phyloP scores from a whole-genome alignment of 1,140 invertebrate species.

The Brachionus manjavacas region DNA sequence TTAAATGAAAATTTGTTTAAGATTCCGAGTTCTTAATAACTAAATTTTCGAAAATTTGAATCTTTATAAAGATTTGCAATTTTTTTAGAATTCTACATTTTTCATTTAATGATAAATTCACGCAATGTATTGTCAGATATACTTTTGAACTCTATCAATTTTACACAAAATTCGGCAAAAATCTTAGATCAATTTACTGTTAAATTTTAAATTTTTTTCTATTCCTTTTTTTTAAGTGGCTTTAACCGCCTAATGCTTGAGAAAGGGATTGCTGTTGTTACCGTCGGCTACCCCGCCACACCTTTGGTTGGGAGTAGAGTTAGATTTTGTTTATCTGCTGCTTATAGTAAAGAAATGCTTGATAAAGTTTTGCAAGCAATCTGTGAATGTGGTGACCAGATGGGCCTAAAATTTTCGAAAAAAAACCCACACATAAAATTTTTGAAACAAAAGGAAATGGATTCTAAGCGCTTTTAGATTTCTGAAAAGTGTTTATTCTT shows the following conservation, averaged over 20 bases:
- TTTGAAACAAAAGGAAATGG: neutral
- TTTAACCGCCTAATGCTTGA: constrained; percentile 77
- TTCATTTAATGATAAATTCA: neutral
- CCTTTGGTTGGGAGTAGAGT: constrained; percentile 86
- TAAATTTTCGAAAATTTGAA: neutral
- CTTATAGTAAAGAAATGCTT: constrained; percentile 89
- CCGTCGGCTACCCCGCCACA: constrained; percentile 95
- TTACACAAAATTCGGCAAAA: no score
- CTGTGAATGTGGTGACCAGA: constrained; percentile 64
- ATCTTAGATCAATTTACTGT: no score
- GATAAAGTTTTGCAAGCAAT: constrained; percentile 75
- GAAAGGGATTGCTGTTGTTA: constrained; percentile 81
- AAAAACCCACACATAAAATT: neutral
- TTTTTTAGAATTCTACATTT: no score
- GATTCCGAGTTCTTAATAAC: no score
- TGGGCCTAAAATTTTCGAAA: neutral
- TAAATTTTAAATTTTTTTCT: no score
- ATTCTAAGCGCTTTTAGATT: neutral
- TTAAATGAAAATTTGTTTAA: no score
- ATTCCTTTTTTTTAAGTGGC: constrained; percentile 43
- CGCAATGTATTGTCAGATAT: no score
- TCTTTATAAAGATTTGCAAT: neutral
- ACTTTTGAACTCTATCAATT: no score
- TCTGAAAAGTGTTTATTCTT: neutral
- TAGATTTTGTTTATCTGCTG: constrained; percentile 89